Conservation (phyloP, 2,888 invertebrate genomes). For the Tuta absoluta region DNA sequence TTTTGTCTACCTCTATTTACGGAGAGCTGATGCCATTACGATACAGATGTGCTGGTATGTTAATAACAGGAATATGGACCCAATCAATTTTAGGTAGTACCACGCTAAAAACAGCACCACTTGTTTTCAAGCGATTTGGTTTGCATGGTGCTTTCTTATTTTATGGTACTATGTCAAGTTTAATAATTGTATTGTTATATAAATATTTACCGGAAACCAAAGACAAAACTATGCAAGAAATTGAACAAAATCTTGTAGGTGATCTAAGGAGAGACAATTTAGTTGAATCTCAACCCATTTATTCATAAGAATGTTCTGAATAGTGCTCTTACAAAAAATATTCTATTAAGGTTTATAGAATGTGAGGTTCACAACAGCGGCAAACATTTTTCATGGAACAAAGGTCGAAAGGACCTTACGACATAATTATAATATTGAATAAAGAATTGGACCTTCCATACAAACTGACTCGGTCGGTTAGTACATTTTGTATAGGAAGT, state of each 20-base stretch:
- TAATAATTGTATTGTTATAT: conserved; percentile 34
- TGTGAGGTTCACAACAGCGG: too few species aligned
- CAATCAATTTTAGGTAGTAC: conserved; percentile 47
- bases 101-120: conserved; percentile 53
- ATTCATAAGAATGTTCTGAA: too few species aligned
- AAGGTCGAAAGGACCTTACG: too few species aligned
- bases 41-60: conserved; percentile 49
- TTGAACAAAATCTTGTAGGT: conserved; percentile 7
- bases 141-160: conserved; percentile 53
- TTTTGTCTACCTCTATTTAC: conserved; percentile 53
- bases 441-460: too few species aligned
- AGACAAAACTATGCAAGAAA: conserved; percentile 34
- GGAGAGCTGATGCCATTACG: conserved; percentile 56
- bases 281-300: too few species aligned
- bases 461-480: too few species aligned
- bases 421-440: too few species aligned
- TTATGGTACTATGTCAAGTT: conserved; percentile 34
- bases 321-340: too few species aligned
- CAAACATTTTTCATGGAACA: too few species aligned
- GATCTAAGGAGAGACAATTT: neutral
- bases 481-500: too few species aligned
- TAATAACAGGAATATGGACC: conserved; percentile 46
- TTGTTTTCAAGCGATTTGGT: conserved; percentile 48
- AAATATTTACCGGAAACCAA: conserved; percentile 42
- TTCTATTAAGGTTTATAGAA: too few species aligned